These are phyloP conservation scores for Ranitomeya variabilis DNA, from an alignment of 2,113 vertebrate species.

Conservation along the genomic window DNA sequence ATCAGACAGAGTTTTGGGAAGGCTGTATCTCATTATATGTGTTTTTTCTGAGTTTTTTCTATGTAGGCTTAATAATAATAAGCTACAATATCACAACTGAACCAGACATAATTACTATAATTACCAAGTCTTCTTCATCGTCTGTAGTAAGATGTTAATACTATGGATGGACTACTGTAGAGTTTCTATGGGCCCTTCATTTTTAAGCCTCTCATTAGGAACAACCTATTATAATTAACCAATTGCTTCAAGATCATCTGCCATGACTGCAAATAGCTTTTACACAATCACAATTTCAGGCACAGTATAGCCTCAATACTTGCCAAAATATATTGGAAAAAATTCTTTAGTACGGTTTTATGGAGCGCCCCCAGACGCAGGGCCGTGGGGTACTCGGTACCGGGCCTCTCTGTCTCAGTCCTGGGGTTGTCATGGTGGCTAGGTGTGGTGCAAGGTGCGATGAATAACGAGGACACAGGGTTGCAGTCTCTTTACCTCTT, in stretches of 20 bases:
- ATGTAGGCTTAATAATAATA: neutral
- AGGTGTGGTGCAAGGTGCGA: no score
- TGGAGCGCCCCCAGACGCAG: no score
- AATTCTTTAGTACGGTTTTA: neutral
- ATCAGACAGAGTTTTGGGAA: no score
- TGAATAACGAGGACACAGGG: no score
- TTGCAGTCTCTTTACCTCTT: no score
- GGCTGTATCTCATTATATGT: no score
- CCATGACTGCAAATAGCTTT: neutral
- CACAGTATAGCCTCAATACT: neutral
- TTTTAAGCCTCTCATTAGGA: neutral
- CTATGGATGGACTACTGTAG: neutral
- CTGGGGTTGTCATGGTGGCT: no score
- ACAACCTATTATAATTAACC: slow-evolving; percentile 20
- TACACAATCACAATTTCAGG: neutral
- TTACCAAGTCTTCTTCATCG: neutral
- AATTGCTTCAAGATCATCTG: slow-evolving; percentile 23
- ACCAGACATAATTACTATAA: neutral
- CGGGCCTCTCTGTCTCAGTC: no score
- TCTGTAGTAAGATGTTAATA: neutral
- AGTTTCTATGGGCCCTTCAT: neutral
- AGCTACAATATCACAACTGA: neutral
- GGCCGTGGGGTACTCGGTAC: no score
- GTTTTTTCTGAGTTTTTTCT: no score
- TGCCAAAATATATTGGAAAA: neutral